Evolutionary conservation across 2,888 invertebrate genomes (phyloP).

Genomic region (Hipparchia sbordonii): DNA sequence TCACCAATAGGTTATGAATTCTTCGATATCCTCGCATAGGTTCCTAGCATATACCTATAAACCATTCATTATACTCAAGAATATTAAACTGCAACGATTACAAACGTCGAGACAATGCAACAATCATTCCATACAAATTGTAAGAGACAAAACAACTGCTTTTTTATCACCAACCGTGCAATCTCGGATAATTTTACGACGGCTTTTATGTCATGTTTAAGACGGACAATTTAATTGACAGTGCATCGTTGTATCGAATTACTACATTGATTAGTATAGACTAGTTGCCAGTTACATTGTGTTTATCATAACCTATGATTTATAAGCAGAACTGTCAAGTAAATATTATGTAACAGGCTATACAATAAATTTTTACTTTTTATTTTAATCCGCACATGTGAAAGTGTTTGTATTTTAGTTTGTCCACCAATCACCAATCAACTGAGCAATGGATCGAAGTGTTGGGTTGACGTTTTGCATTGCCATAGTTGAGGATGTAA

Average conservation of each 20-base stretch:
- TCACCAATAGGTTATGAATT: no score
- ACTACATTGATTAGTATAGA: not conserved
- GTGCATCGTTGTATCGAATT: not conserved
- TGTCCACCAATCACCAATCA: no score
- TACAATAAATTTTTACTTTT: no score
- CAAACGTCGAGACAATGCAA: conserved; percentile 26
- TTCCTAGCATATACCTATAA: not conserved
- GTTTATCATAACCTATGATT: conserved; percentile 1
- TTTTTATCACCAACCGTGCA: conserved; percentile 30
- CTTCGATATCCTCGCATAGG: no score
- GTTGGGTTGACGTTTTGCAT: no score
- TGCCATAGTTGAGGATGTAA: no score
- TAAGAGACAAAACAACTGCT: conserved; percentile 14
- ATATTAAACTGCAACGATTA: conserved; percentile 18
- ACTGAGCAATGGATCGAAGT: no score
- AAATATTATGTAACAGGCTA: no score
- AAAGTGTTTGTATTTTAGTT: no score
- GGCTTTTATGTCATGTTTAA: conserved; percentile 75
- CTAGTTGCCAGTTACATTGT: not conserved
- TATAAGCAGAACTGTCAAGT: no score
- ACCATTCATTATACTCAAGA: conserved; percentile 4
- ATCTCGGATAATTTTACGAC: conserved; percentile 30
- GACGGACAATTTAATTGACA: not conserved
- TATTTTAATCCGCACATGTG: no score
- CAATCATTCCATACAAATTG: conserved; percentile 28